A percentile compares a stretch with the other conserved stretches of the same genome.
These are phyloP conservation scores for Phenganax subtilis DNA, from an alignment of 92 coral and sea anemone species.

Conservation along the genomic window DNA sequence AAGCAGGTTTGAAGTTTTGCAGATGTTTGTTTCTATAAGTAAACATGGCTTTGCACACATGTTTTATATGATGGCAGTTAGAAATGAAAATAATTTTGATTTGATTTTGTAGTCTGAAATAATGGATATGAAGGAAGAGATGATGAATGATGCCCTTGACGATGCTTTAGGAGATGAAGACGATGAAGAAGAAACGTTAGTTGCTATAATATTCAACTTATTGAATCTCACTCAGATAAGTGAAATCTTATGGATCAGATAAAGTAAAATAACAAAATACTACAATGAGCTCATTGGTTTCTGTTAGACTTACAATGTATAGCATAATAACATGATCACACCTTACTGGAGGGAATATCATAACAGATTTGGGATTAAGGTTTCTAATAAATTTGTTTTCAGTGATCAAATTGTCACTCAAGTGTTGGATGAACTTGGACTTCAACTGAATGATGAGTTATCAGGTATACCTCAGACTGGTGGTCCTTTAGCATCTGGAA, in stretches of 20 bases:
- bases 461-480: conserved; percentile 79
- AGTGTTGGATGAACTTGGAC: conserved; percentile 94
- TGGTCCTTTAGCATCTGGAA: conserved; percentile 49
- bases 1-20: conserved; percentile 59
- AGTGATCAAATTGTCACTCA: conserved; percentile 85
- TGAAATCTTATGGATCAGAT: too few species aligned
- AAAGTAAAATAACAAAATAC: too few species aligned
- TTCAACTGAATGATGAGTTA: conserved; percentile 76
- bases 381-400: neutral
- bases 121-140: conserved; percentile 99
- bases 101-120: conserved; percentile 64
- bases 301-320: too few species aligned
- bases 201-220: neutral
- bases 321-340: too few species aligned
- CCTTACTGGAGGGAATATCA: neutral
- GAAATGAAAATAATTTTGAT: neutral
- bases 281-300: too few species aligned
- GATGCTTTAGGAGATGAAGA: conserved; percentile 97
- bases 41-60: neutral
- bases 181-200: conserved; percentile 91
- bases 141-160: conserved; percentile 99
- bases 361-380: neutral
- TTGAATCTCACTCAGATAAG: neutral
- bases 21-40: neutral
- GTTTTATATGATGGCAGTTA: neutral